A percentile compares a stretch with the other conserved stretches of the same genome.
Conservation (phyloP, 1,140 invertebrate species). For the Branchinecta lindahli region DNA sequence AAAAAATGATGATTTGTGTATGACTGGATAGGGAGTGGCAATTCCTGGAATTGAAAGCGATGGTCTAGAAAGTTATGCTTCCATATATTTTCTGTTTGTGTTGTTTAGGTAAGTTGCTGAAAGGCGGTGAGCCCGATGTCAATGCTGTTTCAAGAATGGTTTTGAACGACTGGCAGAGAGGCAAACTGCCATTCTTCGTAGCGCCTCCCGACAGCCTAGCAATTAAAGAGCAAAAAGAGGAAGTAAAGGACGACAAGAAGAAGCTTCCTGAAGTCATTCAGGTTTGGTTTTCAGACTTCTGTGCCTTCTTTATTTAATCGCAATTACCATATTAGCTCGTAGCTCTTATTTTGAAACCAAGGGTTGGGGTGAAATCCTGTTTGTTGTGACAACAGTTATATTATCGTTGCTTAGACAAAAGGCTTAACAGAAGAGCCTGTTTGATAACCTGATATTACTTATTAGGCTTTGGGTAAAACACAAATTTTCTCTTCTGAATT, state of each 20-base stretch:
- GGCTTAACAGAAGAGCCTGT: too few species aligned
- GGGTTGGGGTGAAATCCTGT: too few species aligned
- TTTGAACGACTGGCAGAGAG: constrained; percentile 96
- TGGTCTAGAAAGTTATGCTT: not conserved
- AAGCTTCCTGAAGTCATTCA: constrained; percentile 16
- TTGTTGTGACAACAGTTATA: too few species aligned
- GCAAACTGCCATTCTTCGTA: constrained; percentile 88
- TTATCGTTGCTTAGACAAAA: too few species aligned
- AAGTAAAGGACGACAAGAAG: constrained; percentile 17
- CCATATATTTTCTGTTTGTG: not conserved
- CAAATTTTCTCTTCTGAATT: too few species aligned
- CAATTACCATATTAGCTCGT: too few species aligned
- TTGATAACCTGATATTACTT: too few species aligned
- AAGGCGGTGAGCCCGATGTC: constrained; percentile 90
- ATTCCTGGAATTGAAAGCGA: not conserved
- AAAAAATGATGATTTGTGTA: too few species aligned
- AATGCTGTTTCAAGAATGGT: constrained; percentile 79
- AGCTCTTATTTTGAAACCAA: too few species aligned
- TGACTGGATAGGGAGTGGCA: too few species aligned
- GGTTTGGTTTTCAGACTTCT: not conserved
- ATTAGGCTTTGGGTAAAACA: too few species aligned
- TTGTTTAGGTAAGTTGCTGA: constrained; percentile 63
- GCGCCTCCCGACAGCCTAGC: constrained; percentile 42
- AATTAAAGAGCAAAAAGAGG: not conserved
- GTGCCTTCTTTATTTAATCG: too few species aligned